Base-by-base conservation (phyloP, 2,113 vertebrate genomes). In the Polypterus senegalus region DNA sequence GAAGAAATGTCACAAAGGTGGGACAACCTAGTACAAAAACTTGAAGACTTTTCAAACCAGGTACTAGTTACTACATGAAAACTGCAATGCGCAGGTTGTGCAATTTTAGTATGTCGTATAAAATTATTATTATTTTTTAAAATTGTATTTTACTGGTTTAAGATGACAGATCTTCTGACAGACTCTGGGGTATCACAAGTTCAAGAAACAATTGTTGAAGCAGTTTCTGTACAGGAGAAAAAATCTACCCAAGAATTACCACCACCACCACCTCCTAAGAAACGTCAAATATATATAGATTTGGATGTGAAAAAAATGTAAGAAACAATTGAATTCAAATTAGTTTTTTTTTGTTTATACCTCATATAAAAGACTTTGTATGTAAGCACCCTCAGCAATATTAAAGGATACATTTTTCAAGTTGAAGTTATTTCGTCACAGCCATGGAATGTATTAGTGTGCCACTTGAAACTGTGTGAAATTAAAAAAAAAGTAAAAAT, bases 31-130 rank as follows among this genome's bases (percentile, higher is more conserved):
- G 93, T 97, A 62, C 96, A 99, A 82, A 92, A 81, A 69, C 83
- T 99, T 49, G 93, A 99, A 70, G 94, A 97, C 74, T 92, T 77
- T 70, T 98, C 93, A 59, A 91, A 94, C 60, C 90, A 96, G 91
- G 96, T 97, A 77, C 27, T 27, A 27, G 27, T 27, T 2, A 27
- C 27, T 27, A 27, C 27, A 27, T 27, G 27, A 27, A 27, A 27
- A 27, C 27, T 27, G 27, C 27, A 27, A 27, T 27, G 27, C 2
- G 27, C 27, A 27, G 27, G 27, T 27, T 27, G 27, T 27, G 27
- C 27, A 27, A 27, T 27, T 27, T 27, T 27, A 27, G 27, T 27
- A 27, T 27, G 27, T 27, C 27, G 27, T 27, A 27, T 27, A 27
- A 27, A 3, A n/a, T 45, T 43, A 44, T 6, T 8, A 3, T 7